Base-by-base conservation (phyloP, 2,113 vertebrate species). In the Hemiprocne comata region DNA sequence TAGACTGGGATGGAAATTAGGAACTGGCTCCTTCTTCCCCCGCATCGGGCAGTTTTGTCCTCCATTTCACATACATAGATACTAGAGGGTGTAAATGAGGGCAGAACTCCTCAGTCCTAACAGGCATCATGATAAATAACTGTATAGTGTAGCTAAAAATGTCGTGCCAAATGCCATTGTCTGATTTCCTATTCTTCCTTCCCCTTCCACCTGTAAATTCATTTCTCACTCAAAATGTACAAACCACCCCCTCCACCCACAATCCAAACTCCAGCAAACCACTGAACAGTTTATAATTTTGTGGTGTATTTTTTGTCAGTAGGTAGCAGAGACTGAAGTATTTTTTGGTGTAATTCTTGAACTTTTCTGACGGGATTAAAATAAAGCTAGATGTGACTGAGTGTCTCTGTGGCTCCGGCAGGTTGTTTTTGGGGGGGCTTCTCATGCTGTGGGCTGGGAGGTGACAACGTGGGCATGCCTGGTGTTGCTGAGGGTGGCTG, bases 281-380 rank as follows among this genome's bases (percentile, higher is more conserved):
- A 95, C 97, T 97, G 97, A 98, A 95, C 94, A 97, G 97, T 98
- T 98, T 98, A 97, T 98, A 98, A 98, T 98, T 98, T 97, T 90
- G 98, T 98, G 98, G 97, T 98, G 98, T 98, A 98, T 98, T 98
- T 97, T 98, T 98, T 98, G 98, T 98, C 97, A 97, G 98, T 98
- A 98, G 98, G 97, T 98, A 98, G 98, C 97, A 98, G 97, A 98
- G 98, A 98, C 98, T 98, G 97, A 98, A 98, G 98, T 98, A 98
- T 98, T 98, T 98, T 98, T 98, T 98, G 98, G 98, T 98, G 98
- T 98, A 98, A 97, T 96, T 98, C 98, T 98, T 98, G 97, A 98
- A 97, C 95, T 98, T 98, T 98, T 98, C 98, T 98, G 98, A 98
- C 97, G 97, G 98, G 97, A 98, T 96, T 95, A 96, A 98, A 98